Conservation (phyloP, 2,797 vertebrate genomes). For the Chromis chromis region DNA sequence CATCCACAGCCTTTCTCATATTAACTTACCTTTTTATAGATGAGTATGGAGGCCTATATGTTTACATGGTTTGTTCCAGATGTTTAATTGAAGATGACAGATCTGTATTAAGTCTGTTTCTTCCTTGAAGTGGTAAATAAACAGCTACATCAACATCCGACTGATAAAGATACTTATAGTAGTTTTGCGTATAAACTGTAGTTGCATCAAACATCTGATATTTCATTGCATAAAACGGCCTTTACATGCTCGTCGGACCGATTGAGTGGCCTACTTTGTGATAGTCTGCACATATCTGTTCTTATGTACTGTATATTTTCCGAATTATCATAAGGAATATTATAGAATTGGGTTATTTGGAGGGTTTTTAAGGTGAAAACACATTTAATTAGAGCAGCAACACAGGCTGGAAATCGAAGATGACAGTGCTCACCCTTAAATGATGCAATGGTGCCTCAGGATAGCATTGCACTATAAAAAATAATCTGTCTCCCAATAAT, state of each 20-base stretch:
- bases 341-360: not conserved
- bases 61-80: not conserved
- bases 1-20: not conserved
- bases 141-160: not conserved
- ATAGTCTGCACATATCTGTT: not conserved
- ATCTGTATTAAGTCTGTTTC: not conserved
- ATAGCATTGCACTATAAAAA: conserved; percentile 56
- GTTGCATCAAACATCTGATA: not conserved
- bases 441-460: conserved; percentile 55
- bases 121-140: too few relatives aligned
- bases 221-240: not conserved
- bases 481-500: conserved; percentile 50
- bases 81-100: not conserved
- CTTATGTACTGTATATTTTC: not conserved
- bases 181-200: not conserved
- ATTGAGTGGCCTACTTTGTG: not conserved
- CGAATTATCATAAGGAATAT: not conserved
- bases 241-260: not conserved
- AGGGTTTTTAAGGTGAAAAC: conserved; percentile 3
- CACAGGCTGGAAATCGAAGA: conserved; percentile 27
- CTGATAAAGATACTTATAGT: not conserved
- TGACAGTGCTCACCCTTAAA: conserved; percentile 24
- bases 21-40: not conserved
- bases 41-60: not conserved
- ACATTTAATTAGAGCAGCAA: conserved; percentile 12